Base-by-base conservation (phyloP, 2,888 invertebrate species). In the Orthosia incerta region DNA sequence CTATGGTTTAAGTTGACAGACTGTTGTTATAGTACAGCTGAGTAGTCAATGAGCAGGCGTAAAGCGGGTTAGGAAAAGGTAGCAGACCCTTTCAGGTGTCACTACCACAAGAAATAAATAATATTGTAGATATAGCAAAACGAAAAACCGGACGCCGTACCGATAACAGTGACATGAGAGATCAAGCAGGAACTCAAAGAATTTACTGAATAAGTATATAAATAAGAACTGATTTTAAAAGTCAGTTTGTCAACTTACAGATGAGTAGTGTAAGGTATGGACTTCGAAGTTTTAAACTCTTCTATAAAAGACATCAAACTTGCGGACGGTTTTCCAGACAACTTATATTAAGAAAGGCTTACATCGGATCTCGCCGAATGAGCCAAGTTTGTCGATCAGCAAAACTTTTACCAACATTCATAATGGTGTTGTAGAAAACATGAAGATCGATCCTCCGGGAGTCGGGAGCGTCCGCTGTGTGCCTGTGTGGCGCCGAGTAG, bases 341-440 rank as follows among this genome's bases (percentile, higher is more conserved):
- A 65, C 26, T 79, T 69, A 63, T 74, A 64, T 48, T 60, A 79
- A 51, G 55, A 55, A 70, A 55, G 61, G 50, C 39, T 66, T 74
- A 69, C 15, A 66, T 74, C 26, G 16, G 5, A 56, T 60, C 62
- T 60, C 39, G 11, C 23, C n/a, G 26, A 46, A 51, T 39, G 57
- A 62, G 61, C 39, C 39, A 63, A 72, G 65, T 80, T 71, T 48
- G 48, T 65, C 51, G 45, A 71, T 59, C 50, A 62, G 9, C 18
- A 12, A 63, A 63, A 69, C 46, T 69, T 76, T 46, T 63, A 56
- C 65, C 65, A 64, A 51, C 71, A 59, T 69, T 72, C 55, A 71
- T 72, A 69, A 72, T 60, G 59, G 48, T 26, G 18, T 45, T 48
- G 62, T 68, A 59, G 46, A 18, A 45, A 76, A 66, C 59, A 68